Conservation (phyloP, 2,797 vertebrate genomes). For the Tachyglossus aculeatus region DNA sequence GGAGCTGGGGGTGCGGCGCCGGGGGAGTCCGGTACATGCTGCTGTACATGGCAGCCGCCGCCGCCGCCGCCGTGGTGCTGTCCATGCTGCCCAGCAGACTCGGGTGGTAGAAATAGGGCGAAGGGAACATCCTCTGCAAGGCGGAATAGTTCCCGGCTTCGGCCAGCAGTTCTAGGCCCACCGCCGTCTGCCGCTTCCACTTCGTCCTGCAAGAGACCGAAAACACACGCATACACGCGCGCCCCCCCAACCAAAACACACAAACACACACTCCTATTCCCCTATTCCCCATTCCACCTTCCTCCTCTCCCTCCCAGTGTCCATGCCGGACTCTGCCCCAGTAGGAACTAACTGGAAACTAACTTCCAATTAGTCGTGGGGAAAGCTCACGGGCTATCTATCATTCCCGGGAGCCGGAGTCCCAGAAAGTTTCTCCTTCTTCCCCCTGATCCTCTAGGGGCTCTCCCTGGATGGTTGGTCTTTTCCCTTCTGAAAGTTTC, state of each 20-base stretch:
- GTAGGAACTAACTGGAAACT: too few relatives aligned
- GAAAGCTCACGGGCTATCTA: too few relatives aligned
- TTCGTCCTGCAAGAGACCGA: constrained; percentile 81
- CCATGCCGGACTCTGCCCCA: too few relatives aligned
- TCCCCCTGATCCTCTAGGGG: too few relatives aligned
- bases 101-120: constrained; percentile 93
- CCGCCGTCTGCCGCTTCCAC: constrained; percentile 93
- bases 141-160: constrained; percentile 89
- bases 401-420: too few relatives aligned
- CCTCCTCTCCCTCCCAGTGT: too few relatives aligned
- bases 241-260: not conserved
- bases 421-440: too few relatives aligned
- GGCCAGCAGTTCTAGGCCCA: constrained; percentile 86
- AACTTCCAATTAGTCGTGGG: too few relatives aligned
- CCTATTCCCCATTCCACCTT: not conserved
- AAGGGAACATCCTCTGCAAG: constrained; percentile 91
- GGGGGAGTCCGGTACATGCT: constrained; percentile 98
- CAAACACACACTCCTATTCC: not conserved
- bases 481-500: too few relatives aligned
- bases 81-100: constrained; percentile 94
- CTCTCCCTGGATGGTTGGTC: too few relatives aligned
- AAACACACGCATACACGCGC: not conserved
- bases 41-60: constrained; percentile 97
- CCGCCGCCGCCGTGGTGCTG: constrained; percentile 93
- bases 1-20: constrained; percentile 90